These are phyloP conservation scores for Panagrolaimus sp. DNA, from an alignment of 1,140 invertebrate species.

Conservation along the genomic window DNA sequence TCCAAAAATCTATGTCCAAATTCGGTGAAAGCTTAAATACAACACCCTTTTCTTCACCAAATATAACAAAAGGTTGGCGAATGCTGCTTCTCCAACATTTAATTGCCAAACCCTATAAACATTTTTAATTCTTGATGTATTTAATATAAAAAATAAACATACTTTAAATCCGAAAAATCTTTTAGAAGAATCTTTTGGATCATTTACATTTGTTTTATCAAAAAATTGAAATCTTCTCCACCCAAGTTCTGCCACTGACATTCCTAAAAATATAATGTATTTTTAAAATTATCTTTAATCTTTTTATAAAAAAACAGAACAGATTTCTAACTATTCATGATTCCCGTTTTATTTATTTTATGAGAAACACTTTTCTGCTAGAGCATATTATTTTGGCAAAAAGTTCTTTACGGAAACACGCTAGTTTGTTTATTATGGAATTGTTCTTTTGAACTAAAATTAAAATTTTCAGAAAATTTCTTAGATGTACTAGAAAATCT, in stretches of 20 bases:
- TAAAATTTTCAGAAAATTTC: no score
- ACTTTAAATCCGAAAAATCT: slow-evolving; percentile 40
- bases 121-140: background rate
- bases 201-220: slow-evolving; percentile 29
- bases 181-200: slow-evolving; percentile 30
- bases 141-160: slow-evolving; percentile 2
- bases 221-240: slow-evolving; percentile 51
- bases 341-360: no score
- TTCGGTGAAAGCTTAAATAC: slow-evolving; percentile 27
- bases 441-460: no score
- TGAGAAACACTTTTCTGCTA: no score
- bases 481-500: no score
- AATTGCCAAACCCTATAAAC: slow-evolving; percentile 1
- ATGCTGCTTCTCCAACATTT: slow-evolving; percentile 6
- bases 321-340: no score
- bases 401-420: no score
- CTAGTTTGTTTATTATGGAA: no score
- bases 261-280: no score
- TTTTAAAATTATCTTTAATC: no score
- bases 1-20: slow-evolving; percentile 35
- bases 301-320: no score
- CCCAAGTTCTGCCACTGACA: slow-evolving; percentile 40
- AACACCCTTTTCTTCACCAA: slow-evolving; percentile 42
- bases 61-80: slow-evolving; percentile 28
- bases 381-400: no score